Conservation (phyloP, 2,888 invertebrate species). For the Eremobia ochroleuca region DNA sequence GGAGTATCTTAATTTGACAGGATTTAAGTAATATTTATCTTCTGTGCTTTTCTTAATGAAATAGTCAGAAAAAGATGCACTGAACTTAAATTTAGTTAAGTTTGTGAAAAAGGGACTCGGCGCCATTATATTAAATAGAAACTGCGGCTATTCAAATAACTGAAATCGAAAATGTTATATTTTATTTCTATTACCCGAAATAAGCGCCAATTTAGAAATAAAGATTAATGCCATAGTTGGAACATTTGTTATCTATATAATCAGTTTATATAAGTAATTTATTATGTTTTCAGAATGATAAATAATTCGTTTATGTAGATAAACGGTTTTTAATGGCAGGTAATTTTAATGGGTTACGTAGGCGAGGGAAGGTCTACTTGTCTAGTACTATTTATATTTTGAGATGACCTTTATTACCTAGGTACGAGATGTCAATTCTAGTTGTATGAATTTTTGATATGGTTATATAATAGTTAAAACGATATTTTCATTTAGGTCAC, state of each 20-base stretch:
- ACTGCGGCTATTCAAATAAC: constrained; percentile 7
- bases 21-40: too few species aligned
- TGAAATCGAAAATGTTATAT: constrained; percentile 1
- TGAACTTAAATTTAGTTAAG: too few species aligned
- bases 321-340: constrained; percentile 7
- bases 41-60: too few species aligned
- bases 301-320: background rate
- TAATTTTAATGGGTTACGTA: constrained; percentile 7
- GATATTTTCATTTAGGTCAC: background rate
- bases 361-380: background rate
- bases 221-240: constrained; percentile 16
- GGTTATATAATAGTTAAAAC: background rate
- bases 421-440: background rate
- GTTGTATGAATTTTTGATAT: background rate
- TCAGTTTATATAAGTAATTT: constrained; percentile 19
- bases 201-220: constrained; percentile 16
- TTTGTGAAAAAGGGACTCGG: too few species aligned
- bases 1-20: too few species aligned
- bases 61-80: too few species aligned
- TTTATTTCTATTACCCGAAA: constrained; percentile 20
- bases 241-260: constrained; percentile 15
- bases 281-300: background rate
- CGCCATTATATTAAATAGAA: background rate
- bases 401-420: constrained; percentile 13
- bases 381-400: constrained; percentile 10